Evolutionary conservation across 1,140 invertebrate genomes (phyloP), one percentile per base, ranked within the genome.

Genomic region (Berghia stephanieae): DNA sequence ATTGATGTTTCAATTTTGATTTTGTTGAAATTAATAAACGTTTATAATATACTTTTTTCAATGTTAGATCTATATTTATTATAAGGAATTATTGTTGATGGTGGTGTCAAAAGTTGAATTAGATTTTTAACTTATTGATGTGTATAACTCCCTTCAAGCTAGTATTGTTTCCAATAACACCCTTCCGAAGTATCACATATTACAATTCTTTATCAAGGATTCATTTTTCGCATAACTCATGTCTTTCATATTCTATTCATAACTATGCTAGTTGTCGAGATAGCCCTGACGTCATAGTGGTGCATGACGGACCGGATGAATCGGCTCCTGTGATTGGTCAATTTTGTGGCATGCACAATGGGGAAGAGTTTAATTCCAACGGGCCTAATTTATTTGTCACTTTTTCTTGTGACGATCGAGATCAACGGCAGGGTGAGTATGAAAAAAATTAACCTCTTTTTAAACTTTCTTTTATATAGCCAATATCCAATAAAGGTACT

Each of bases 271-370:
- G 82, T 63, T 83, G 82, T 79, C 68, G 66, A 44, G 57, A 78
- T 57, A 78, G 80, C 69, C 77, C 77, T n/a, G 82, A 83, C 67
- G 77, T 79, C 27, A 73, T 83, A 31, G 69, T 77, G 0, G 79
- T 83, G 2, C 75, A 82, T 75, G 79, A 83, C 63, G 82, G 82
- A 6, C 24, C 38, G 42, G 78, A 82, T 55, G 66, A 69, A 52
- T 69, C 40, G 16, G 77, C 75, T n/a, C 46, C 44, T 36, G 76
- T 83, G 31, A 82, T 82, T 60, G 81, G 72, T n/a, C 77, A 78
- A 38, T 82, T 77, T 68, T 83, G 82, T 49, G 79, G 77, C 27
- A 67, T 83, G 16, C 82, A 80, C 69, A 83, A 83, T 68, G 72
- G 60, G 36, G 79, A 80, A 67, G 79, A 80, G 52, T 36, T 82